These are phyloP conservation scores for Thaumatotibia leucotreta DNA, from an alignment of 1,140 invertebrate species.

Conservation along the genomic window DNA sequence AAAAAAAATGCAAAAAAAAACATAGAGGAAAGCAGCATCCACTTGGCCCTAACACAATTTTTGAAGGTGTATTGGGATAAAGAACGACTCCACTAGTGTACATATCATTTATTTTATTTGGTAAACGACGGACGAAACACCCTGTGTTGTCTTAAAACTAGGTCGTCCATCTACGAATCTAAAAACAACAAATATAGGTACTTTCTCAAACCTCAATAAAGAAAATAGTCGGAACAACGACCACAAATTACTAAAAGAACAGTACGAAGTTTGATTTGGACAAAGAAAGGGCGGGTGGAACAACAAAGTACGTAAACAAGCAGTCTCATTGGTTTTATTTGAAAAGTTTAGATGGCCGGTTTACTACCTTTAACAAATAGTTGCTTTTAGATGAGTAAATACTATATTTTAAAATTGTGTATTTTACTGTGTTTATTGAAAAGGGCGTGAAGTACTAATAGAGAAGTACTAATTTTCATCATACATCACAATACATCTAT, in stretches of 20 bases:
- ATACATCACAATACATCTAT: too few species aligned
- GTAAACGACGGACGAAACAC: too few species aligned
- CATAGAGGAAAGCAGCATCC: too few species aligned
- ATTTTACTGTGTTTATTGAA: too few species aligned
- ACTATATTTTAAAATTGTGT: neutral
- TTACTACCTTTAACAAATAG: slow-evolving; percentile 19
- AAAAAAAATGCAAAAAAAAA: too few species aligned
- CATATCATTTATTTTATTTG: too few species aligned
- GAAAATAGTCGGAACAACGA: slow-evolving; percentile 30
- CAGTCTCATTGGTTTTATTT: slow-evolving; percentile 48
- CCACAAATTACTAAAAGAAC: slow-evolving; percentile 34
- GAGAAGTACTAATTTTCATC: too few species aligned
- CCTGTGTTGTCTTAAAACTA: neutral
- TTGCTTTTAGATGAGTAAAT: neutral
- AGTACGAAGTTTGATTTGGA: slow-evolving; percentile 35
- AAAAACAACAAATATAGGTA: neutral
- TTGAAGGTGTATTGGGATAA: too few species aligned
- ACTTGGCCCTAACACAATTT: too few species aligned
- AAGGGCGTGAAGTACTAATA: too few species aligned
- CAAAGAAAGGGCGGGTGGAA: slow-evolving; percentile 36
- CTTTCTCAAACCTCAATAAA: slow-evolving; percentile 19
- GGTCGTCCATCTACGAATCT: neutral
- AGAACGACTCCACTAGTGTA: too few species aligned
- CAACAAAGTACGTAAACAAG: slow-evolving; percentile 46
- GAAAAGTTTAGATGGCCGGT: slow-evolving; percentile 38